These are phyloP conservation scores for Morpho deidamia DNA, from an alignment of 2,888 invertebrate species.

Conservation along the genomic window DNA sequence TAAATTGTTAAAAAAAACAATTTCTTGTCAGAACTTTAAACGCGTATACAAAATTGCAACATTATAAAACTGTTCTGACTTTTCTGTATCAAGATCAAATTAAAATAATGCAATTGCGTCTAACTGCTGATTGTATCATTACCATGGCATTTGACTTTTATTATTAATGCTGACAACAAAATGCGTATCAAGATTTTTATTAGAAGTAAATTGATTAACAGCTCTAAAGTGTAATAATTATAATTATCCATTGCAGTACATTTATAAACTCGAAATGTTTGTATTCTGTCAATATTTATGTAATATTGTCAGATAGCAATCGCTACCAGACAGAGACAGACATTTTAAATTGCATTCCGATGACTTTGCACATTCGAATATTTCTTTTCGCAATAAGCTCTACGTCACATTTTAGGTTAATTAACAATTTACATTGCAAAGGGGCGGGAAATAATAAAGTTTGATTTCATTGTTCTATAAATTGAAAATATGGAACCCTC, in stretches of 20 bases:
- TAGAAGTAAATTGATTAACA: slow-evolving; percentile 11
- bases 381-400: slow-evolving; percentile 55
- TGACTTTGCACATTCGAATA: slow-evolving; percentile 51
- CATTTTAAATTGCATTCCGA: slow-evolving; percentile 58
- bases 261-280: slow-evolving; percentile 23
- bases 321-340: slow-evolving; percentile 43
- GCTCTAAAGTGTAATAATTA: slow-evolving; percentile 11
- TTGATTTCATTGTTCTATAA: neutral
- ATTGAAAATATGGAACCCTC: neutral
- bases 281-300: slow-evolving; percentile 41
- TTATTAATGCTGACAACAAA: neutral
- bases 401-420: slow-evolving; percentile 43
- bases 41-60: neutral
- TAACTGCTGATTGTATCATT: neutral
- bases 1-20: too few species aligned
- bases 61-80: neutral
- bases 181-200: slow-evolving; percentile 1
- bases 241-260: slow-evolving; percentile 18
- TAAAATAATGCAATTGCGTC: neutral
- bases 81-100: neutral
- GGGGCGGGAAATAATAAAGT: neutral
- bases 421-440: slow-evolving; percentile 29
- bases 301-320: slow-evolving; percentile 54
- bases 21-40: too few species aligned
- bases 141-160: neutral